Conservation (phyloP, 2,888 invertebrate species). For the Drosophila mimica region DNA sequence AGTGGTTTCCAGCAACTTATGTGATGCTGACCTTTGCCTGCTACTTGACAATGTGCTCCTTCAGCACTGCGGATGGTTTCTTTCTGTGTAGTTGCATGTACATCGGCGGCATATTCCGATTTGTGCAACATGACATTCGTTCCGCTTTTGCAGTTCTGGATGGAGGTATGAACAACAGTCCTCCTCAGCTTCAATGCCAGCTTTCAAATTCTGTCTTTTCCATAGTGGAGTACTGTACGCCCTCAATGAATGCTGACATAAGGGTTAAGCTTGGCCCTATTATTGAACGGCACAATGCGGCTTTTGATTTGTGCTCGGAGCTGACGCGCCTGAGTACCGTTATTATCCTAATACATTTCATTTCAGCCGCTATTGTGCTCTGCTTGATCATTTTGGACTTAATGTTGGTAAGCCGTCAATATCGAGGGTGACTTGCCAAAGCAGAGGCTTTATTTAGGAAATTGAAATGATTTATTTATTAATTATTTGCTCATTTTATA, state of each 20-base stretch:
- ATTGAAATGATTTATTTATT: not conserved
- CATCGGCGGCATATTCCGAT: slow-evolving; percentile 76
- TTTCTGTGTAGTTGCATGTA: slow-evolving; percentile 82
- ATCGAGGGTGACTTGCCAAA: not conserved
- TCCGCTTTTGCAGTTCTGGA: slow-evolving; percentile 64
- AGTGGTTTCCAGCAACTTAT: slow-evolving; percentile 78
- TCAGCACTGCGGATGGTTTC: slow-evolving; percentile 82
- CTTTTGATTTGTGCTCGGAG: slow-evolving; percentile 83
- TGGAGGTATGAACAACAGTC: slow-evolving; percentile 55
- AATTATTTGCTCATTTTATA: not conserved
- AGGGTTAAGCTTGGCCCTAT: slow-evolving; percentile 64
- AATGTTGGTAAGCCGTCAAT: slow-evolving; percentile 77
- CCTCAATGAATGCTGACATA: slow-evolving; percentile 67
- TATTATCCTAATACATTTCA: slow-evolving; percentile 83
- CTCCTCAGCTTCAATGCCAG: not conserved
- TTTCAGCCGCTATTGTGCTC: slow-evolving; percentile 83
- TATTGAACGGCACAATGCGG: slow-evolving; percentile 80
- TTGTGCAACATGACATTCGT: slow-evolving; percentile 80
- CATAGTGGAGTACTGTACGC: slow-evolving; percentile 58
- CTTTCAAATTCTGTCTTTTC: not conserved
- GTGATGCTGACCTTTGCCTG: slow-evolving; percentile 75
- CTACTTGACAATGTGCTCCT: slow-evolving; percentile 78
- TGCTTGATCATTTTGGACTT: slow-evolving; percentile 83
- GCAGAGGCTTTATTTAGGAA: not conserved
- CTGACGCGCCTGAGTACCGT: slow-evolving; percentile 77